Base-by-base conservation (phyloP, 2,113 vertebrate species). In the Ailurus styani region DNA sequence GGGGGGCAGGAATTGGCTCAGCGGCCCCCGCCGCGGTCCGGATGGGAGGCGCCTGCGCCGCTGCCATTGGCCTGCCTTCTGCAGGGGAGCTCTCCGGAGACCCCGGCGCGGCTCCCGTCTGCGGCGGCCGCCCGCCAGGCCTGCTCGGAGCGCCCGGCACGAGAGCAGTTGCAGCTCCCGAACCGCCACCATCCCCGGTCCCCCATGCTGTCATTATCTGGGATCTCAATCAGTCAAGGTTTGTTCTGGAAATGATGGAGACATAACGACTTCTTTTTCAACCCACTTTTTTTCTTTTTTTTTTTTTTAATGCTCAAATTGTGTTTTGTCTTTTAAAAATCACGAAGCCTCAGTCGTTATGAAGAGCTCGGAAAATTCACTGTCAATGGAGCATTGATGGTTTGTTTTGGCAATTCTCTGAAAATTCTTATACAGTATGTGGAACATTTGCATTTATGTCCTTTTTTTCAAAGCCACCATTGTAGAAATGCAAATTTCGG, bases 361-460 rank as follows among this genome's bases (percentile, higher is more conserved):
- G 91, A 96, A 94, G 96, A 95, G 95, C 98, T 97, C 62, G 54
- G 98, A 97, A 97, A 97, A 97, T 97, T 86, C 94, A 77, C 97
- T 97, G 92, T 98, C 98, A 98, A 68, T 98, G 98, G 97, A 93
- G 98, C 97, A 42, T 96, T 97, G 97, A 95, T 97, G 96, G 93
- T 98, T 98, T 98, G 98, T 98, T 98, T 98, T 91, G 98, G 98
- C 97, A 98, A 97, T 96, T 98, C 97, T 98, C 92, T 93, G 96
- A 78, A 70, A 81, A 95, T 96, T 93, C 98, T 98, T 95, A 50
- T 50, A 96, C 84, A 60, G 95, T 95, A 84, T 94, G 98, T 94
- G 98, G 75, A 96, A 89, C 72, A 97, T 96, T 97, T 98, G 96
- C 98, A 98, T 98, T 96, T 95, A 9, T 97, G 93, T 96, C 97